Conservation (phyloP, 1,140 invertebrate genomes). For the Kradibia gibbosae region DNA sequence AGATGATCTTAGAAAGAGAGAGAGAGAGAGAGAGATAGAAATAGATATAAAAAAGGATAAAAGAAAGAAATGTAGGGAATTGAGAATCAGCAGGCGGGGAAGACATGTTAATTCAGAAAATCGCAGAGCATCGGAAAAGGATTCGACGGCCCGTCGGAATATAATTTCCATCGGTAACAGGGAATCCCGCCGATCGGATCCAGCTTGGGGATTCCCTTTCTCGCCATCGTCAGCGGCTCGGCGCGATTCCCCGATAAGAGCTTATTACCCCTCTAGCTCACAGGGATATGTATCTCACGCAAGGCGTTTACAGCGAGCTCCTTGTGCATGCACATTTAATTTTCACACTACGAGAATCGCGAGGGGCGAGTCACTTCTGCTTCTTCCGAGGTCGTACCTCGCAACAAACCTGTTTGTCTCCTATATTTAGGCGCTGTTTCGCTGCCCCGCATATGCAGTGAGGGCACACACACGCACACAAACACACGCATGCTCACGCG, state of each 20-base stretch:
- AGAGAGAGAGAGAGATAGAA: too few relatives aligned
- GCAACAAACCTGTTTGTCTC: slow-evolving; percentile 49
- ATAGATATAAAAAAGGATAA: too few relatives aligned
- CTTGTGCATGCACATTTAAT: slow-evolving; percentile 32
- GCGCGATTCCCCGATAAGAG: slow-evolving; percentile 28
- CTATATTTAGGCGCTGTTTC: slow-evolving; percentile 46
- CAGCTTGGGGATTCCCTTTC: not conserved
- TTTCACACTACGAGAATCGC: slow-evolving; percentile 39
- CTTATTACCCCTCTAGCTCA: slow-evolving; percentile 8
- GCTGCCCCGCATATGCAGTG: slow-evolving; percentile 31
- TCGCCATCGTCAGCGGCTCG: not conserved
- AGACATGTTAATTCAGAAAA: too few relatives aligned
- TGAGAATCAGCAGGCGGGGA: too few relatives aligned
- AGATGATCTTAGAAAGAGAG: too few relatives aligned
- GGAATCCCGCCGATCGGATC: not conserved
- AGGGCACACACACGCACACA: not conserved
- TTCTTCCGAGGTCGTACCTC: slow-evolving; percentile 7
- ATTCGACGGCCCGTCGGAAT: not conserved
- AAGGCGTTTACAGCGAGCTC: slow-evolving; percentile 6
- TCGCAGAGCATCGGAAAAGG: not conserved
- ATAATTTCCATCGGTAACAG: not conserved
- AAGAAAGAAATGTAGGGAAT: too few relatives aligned
- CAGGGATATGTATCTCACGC: slow-evolving; percentile 6
- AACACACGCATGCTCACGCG: too few relatives aligned
- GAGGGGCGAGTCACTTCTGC: not conserved